phyloP scores from a whole-genome alignment of 1,140 invertebrate genomes.

The Eubasilissa regina region DNA sequence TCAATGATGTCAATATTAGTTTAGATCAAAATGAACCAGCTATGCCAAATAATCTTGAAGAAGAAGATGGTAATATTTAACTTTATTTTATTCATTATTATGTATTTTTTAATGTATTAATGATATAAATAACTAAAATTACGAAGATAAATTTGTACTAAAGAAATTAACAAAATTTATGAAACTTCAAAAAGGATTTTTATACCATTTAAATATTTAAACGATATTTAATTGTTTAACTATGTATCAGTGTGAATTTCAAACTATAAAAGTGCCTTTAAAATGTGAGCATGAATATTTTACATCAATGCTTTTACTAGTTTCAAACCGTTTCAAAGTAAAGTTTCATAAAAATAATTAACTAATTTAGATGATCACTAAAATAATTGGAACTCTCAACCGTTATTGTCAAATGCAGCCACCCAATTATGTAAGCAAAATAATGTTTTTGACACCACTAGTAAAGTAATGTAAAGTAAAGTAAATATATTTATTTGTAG shows the following conservation, averaged over 20 bases:
- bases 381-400: too few species aligned
- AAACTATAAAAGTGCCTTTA: neutral
- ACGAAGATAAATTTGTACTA: neutral
- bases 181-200: too few species aligned
- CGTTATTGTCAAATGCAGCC: too few species aligned
- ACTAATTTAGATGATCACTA: too few species aligned
- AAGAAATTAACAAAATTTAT: too few species aligned
- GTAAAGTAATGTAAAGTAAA: too few species aligned
- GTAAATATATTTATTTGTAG: too few species aligned
- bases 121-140: neutral
- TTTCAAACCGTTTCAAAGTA: too few species aligned
- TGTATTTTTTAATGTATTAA: neutral
- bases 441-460: neutral
- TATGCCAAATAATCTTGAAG: conserved; percentile 5
- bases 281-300: too few species aligned
- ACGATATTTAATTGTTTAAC: neutral
- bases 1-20: conserved; percentile 25
- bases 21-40: conserved; percentile 14
- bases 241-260: neutral
- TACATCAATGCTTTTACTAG: too few species aligned
- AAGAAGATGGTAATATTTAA: conserved; percentile 30
- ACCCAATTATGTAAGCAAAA: neutral
- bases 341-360: too few species aligned
- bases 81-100: neutral
- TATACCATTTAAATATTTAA: neutral